These are phyloP conservation scores for Enteromius unitaeniatus DNA, from an alignment of 2,797 vertebrate species.

Conservation along the genomic window DNA sequence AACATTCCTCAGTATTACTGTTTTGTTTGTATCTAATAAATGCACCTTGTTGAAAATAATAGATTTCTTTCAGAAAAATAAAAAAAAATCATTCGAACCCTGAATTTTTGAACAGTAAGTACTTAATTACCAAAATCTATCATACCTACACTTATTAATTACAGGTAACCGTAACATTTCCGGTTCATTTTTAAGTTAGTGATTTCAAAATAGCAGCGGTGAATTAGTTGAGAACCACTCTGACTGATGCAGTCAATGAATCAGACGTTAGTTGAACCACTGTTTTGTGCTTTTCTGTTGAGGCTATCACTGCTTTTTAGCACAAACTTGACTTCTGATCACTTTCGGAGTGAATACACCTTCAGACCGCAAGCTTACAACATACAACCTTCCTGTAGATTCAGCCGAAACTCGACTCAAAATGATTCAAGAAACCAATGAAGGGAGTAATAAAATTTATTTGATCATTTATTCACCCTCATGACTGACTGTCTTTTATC, in stretches of 20 bases:
- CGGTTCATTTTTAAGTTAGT: not conserved
- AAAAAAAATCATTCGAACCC: not conserved
- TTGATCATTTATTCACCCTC: not conserved
- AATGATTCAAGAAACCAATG: not conserved
- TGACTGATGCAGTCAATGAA: not conserved
- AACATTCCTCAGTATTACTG: not conserved
- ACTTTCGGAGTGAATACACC: not conserved
- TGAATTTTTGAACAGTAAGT: not conserved
- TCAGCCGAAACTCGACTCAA: not conserved
- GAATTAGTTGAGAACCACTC: not conserved
- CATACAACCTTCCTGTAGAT: not conserved
- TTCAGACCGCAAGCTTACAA: not conserved
- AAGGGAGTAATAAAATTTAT: not conserved
- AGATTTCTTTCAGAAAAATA: not conserved
- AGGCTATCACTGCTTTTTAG: not conserved
- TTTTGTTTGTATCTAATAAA: not conserved
- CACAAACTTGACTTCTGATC: not conserved
- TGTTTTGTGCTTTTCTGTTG: not conserved
- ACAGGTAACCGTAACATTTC: not conserved
- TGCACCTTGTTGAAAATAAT: not conserved
- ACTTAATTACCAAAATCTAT: not conserved
- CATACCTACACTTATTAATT: not conserved
- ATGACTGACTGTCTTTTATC: not conserved
- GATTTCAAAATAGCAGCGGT: not conserved
- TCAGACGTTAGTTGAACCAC: not conserved